Base-by-base conservation (phyloP, 2,888 invertebrate genomes). In the Sthenelais limicola region DNA sequence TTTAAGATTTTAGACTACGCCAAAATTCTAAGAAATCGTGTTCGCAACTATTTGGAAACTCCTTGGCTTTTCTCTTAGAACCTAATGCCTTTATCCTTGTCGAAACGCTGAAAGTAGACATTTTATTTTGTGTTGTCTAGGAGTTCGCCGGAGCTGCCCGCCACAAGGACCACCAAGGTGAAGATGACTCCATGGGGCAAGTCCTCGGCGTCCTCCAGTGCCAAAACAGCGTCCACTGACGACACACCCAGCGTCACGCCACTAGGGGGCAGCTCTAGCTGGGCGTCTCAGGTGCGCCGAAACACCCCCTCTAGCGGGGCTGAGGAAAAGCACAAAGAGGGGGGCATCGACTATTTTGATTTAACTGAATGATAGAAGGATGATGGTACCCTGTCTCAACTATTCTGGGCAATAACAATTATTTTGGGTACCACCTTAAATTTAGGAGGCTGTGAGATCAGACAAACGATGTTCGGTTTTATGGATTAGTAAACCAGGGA, bases 111-210 rank as follows among this genome's bases (percentile, higher is more conserved):
- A 21, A 12, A n/a, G 24, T 12, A 43, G 9, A 43, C 43, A 43
- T 12, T 43, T 18, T 9, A n/a, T n/a, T n/a, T n/a, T n/a, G n/a
- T n/a, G n/a, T n/a, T n/a, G n/a, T n/a, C n/a, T n/a, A n/a, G n/a
- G n/a, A n/a, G n/a, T n/a, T n/a, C n/a, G n/a, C n/a, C n/a, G n/a
- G n/a, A n/a, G n/a, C n/a, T n/a, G n/a, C n/a, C n/a, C n/a, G n/a
- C n/a, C n/a, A n/a, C n/a, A n/a, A 62, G 43, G 24, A 62, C 38
- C 18, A 62, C 62, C 62, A 62, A 38, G 24, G 38, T 62, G 35
- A 62, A 62, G 15, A 62, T 62, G 62, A 43, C 62, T 24, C 62
- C 62, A 1, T 62, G 62, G 62, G 62, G 62, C 1, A 62, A 62
- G 62, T 38, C 38, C 38, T 24, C 21, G 5, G 9, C 62, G 2